phyloP scores from a whole-genome alignment of 1,140 invertebrate genomes.

The Pomacea maculata region DNA sequence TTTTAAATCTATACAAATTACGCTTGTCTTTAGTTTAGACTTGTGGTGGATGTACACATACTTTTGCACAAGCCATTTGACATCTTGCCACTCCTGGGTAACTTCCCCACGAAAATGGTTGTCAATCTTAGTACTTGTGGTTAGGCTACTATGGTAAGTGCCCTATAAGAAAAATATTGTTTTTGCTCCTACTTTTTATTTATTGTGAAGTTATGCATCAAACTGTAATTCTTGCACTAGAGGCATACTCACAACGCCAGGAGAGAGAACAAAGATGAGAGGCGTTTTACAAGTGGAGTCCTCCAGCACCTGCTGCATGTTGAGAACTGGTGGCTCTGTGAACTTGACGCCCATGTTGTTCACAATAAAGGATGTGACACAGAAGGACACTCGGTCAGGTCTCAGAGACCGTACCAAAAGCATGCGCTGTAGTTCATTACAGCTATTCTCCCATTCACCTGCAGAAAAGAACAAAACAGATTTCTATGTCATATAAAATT shows the following conservation, averaged over 20 bases:
- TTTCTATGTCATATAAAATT: no score
- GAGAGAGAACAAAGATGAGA: conserved; percentile 67
- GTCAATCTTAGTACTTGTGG: no score
- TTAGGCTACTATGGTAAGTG: no score
- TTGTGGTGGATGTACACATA: no score
- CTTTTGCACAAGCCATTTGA: no score
- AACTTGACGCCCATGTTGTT: conserved; percentile 67
- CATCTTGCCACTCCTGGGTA: no score
- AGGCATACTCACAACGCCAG: conserved; percentile 61
- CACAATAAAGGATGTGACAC: conserved; percentile 65
- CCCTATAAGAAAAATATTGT: no score
- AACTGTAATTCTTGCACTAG: background rate
- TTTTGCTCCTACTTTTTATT: no score
- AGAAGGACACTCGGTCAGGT: conserved; percentile 65
- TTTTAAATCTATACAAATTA: no score
- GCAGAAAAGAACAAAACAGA: conserved; percentile 23
- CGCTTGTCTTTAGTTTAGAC: no score
- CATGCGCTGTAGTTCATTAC: conserved; percentile 72
- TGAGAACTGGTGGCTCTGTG: conserved; percentile 65
- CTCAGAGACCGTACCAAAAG: conserved; percentile 64
- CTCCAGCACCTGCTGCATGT: conserved; percentile 65
- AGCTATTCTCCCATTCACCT: conserved; percentile 83
- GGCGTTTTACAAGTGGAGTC: conserved; percentile 65
- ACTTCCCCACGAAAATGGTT: no score
- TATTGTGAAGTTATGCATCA: no score